Percentiles rank a stretch among this genome's conserved stretches.
Evolutionary conservation across 2,113 vertebrate genomes (phyloP).

Genomic region (Struthio camelus): DNA sequence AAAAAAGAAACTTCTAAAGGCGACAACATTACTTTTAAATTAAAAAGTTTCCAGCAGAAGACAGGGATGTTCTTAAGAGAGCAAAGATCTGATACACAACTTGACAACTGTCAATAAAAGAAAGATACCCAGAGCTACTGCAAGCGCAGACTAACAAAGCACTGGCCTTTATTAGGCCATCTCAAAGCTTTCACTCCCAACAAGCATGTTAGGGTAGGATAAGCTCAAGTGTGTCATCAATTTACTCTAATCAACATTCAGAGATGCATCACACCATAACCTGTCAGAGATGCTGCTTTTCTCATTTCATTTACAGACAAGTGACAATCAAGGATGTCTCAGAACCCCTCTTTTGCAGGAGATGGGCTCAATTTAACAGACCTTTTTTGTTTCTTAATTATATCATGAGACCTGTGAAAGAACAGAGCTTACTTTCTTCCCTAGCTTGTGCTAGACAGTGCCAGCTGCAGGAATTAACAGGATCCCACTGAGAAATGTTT

Average conservation of each 20-base stretch:
- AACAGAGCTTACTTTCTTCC: slow-evolving; percentile 30
- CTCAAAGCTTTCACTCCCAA: neutral
- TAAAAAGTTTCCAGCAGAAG: neutral
- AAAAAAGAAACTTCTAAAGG: neutral
- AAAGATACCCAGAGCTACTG: neutral
- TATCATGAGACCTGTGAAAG: neutral
- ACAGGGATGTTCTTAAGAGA: neutral
- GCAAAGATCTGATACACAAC: neutral
- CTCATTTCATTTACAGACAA: neutral
- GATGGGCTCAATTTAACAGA: neutral
- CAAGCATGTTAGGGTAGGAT: neutral
- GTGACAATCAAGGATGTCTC: neutral
- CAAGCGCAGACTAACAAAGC: neutral
- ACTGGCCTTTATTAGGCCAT: neutral
- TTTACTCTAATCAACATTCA: neutral
- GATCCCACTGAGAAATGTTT: neutral
- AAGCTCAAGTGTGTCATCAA: neutral
- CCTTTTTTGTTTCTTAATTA: neutral
- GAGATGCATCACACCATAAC: neutral
- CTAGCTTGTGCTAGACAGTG: slow-evolving; percentile 4
- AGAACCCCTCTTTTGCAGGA: neutral
- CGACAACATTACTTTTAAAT: neutral
- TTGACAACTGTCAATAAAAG: neutral
- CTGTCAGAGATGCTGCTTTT: neutral
- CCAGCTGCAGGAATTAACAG: slow-evolving; percentile 38